Percentiles rank a stretch among this genome's conserved stretches.
These are phyloP conservation scores for Hippolais icterina DNA, from an alignment of 2,113 vertebrate species.

Conservation along the genomic window DNA sequence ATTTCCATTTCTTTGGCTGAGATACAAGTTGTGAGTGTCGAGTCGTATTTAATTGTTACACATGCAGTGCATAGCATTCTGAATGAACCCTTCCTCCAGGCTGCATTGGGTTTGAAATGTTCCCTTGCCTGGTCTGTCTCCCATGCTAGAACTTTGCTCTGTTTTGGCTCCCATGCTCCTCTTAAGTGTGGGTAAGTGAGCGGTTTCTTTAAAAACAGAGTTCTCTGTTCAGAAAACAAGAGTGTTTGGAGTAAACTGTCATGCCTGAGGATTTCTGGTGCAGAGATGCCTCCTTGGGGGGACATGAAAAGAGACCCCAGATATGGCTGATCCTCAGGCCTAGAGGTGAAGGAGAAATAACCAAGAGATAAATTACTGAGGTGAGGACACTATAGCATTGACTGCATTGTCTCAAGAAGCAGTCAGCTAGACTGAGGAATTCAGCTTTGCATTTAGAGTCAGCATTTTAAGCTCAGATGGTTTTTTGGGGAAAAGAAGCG, in stretches of 20 bases:
- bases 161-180: not conserved
- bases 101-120: not conserved
- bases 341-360: not conserved
- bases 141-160: not conserved
- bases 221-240: not conserved
- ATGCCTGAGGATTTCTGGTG: not conserved
- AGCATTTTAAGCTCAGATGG: not conserved
- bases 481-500: not conserved
- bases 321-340: not conserved
- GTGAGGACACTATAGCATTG: fast-evolving
- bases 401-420: not conserved
- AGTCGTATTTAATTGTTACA: not conserved
- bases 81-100: not conserved
- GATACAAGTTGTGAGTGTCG: not conserved
- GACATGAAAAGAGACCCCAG: not conserved
- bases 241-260: not conserved
- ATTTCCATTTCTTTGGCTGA: not conserved
- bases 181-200: not conserved
- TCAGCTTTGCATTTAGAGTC: not conserved
- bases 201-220: not conserved
- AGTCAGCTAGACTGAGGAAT: not conserved
- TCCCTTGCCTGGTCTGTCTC: not conserved
- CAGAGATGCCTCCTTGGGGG: not conserved
- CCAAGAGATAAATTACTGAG: not conserved
- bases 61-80: fast-evolving